phyloP scores from a whole-genome alignment of 2,888 invertebrate species.

The Cataglyphis altisquamis region DNA sequence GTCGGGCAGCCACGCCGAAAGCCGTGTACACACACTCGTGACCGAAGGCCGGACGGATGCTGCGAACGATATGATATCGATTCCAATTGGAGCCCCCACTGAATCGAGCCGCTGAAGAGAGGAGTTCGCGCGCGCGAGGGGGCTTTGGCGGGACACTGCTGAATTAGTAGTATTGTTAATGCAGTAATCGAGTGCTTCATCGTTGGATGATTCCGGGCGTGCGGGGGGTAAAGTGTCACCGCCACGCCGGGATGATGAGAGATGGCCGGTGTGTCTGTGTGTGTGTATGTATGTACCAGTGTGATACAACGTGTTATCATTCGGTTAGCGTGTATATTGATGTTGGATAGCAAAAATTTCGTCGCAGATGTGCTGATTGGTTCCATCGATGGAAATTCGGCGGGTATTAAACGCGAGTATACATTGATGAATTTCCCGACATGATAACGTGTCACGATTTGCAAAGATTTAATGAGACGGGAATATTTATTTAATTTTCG shows the following conservation, averaged over 20 bases:
- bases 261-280: slow-evolving; percentile 57
- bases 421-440: slow-evolving; percentile 27
- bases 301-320: slow-evolving; percentile 80
- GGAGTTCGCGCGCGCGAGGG: slow-evolving; percentile 28
- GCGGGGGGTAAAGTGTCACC: slow-evolving; percentile 52
- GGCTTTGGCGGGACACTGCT: slow-evolving; percentile 59
- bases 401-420: slow-evolving; percentile 34
- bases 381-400: slow-evolving; percentile 55
- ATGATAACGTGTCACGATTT: background rate
- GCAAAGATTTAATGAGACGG: background rate
- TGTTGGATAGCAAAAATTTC: slow-evolving; percentile 58
- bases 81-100: slow-evolving; percentile 64
- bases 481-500: background rate
- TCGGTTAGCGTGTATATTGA: slow-evolving; percentile 69
- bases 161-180: slow-evolving; percentile 84
- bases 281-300: slow-evolving; percentile 66
- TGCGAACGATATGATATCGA: slow-evolving; percentile 72
- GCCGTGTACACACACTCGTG: slow-evolving; percentile 73
- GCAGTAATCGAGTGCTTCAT: slow-evolving; percentile 84
- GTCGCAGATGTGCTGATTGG: slow-evolving; percentile 57
- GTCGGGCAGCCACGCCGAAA: slow-evolving; percentile 80
- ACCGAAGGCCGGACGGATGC: slow-evolving; percentile 53
- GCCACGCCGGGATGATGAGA: slow-evolving; percentile 75
- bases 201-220: slow-evolving; percentile 80
- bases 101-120: slow-evolving; percentile 45